Evolutionary conservation across 1,140 invertebrate genomes (phyloP).

Genomic region (Meloidogyne floridensis): DNA sequence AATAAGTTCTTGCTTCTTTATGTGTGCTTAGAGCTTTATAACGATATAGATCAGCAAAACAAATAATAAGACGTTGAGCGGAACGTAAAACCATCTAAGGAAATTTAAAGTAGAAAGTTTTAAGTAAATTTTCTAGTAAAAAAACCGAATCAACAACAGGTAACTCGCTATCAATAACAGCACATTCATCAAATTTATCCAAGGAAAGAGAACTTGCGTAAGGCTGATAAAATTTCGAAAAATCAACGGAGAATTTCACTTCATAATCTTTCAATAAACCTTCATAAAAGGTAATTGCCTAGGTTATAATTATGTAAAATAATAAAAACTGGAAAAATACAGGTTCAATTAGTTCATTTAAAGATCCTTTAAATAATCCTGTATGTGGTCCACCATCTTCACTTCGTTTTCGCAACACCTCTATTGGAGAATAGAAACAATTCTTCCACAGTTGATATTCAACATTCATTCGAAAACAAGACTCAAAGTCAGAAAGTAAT

Average conservation of each 20-base stretch:
- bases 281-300: constrained; percentile 26
- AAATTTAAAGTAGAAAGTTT: too few relatives aligned
- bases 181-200: constrained; percentile 11
- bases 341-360: constrained; percentile 8
- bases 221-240: not conserved
- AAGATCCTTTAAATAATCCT: not conserved
- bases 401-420: constrained; percentile 15
- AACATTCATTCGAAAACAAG: not conserved
- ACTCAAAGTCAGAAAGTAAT: constrained; percentile 14
- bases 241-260: constrained; percentile 16
- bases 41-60: constrained; percentile 22
- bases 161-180: not conserved
- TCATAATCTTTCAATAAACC: constrained; percentile 18
- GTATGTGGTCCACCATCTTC: constrained; percentile 18
- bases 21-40: constrained; percentile 8
- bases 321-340: not conserved
- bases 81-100: constrained; percentile 12
- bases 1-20: constrained; percentile 1
- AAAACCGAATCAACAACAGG: constrained; percentile 12
- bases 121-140: too few relatives aligned
- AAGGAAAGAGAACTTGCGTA: not conserved
- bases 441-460: constrained; percentile 21
- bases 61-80: constrained; percentile 22
- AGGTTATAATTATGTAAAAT: not conserved
- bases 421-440: constrained; percentile 26